These are phyloP conservation scores for Typhlichthys eigenmanni DNA, from an alignment of 2,797 vertebrate genomes.

Conservation along the genomic window DNA sequence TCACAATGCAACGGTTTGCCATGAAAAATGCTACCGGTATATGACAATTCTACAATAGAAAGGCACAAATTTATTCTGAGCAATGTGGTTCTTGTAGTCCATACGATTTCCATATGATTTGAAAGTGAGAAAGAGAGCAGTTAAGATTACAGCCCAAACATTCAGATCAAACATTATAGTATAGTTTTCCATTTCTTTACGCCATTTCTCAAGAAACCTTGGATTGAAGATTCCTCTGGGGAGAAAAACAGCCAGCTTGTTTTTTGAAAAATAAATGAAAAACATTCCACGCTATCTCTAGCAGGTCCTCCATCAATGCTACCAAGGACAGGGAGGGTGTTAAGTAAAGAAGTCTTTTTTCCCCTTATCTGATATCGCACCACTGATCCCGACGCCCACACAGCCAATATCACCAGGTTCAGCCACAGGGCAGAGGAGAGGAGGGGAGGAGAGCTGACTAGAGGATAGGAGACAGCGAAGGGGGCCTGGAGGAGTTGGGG, in stretches of 20 bases:
- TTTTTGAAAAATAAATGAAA: conserved; percentile 61
- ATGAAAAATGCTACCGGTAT: no score
- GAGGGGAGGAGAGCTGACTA: conserved; percentile 34
- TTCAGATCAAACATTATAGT: conserved; percentile 17
- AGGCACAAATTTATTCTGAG: no score
- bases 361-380: conserved; percentile 68
- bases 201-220: conserved; percentile 42
- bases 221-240: conserved; percentile 37
- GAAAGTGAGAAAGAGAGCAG: neutral
- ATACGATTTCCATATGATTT: conserved; percentile 2
- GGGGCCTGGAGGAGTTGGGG: neutral
- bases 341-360: conserved; percentile 69
- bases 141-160: neutral
- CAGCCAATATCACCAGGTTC: conserved; percentile 71
- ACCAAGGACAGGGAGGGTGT: conserved; percentile 50
- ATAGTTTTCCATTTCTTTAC: conserved; percentile 39
- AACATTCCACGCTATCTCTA: conserved; percentile 42
- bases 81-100: no score
- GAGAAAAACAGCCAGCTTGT: conserved; percentile 43
- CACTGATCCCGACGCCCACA: conserved; percentile 67
- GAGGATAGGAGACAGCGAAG: conserved; percentile 8
- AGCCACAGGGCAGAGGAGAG: conserved; percentile 57
- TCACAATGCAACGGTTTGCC: no score
- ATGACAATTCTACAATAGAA: no score
- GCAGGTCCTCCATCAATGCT: conserved; percentile 48